Percentiles rank a stretch among this genome's conserved stretches.
phyloP scores from a whole-genome alignment of 2,797 vertebrate species.

The Brotula barbata region DNA sequence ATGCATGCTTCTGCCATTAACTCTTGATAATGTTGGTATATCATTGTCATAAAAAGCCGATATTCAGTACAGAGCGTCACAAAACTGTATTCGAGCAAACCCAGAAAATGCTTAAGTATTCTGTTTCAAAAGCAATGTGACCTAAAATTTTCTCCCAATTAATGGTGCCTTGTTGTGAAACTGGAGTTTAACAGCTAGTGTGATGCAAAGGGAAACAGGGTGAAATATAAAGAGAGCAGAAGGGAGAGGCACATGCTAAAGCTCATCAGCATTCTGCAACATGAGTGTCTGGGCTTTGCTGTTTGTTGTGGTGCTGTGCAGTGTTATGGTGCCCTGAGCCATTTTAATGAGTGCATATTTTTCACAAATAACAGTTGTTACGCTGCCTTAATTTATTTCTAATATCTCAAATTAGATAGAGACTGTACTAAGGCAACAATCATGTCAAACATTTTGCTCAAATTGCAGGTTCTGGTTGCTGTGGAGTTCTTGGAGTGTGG shows the following conservation, averaged over 20 bases:
- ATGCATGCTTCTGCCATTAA: background rate
- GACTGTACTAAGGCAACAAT: constrained; percentile 65
- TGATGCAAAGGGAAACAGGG: constrained; percentile 22
- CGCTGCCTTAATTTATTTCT: constrained; percentile 36
- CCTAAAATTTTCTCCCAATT: constrained; percentile 7
- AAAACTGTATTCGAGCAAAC: background rate
- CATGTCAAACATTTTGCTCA: constrained; percentile 57
- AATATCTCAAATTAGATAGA: constrained; percentile 56
- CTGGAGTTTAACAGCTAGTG: constrained; percentile 35
- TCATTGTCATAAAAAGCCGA: too few relatives aligned
- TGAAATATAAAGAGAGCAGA: constrained; percentile 37
- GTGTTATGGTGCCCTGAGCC: constrained; percentile 65
- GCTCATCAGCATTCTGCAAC: constrained; percentile 76
- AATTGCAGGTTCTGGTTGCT: constrained; percentile 37
- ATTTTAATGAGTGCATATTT: constrained; percentile 70
- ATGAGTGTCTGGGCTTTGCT: constrained; percentile 72
- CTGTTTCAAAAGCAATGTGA: constrained; percentile 5
- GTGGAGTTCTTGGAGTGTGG: constrained; percentile 41
- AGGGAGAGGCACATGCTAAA: constrained; percentile 47
- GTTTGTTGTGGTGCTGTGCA: constrained; percentile 71
- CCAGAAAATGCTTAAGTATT: constrained; percentile 2
- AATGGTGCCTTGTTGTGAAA: background rate
- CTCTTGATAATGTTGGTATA: too few relatives aligned
- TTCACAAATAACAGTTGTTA: constrained; percentile 45
- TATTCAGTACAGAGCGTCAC: background rate